These are phyloP conservation scores for Thalassarche chlororhynchos DNA, from an alignment of 2,113 vertebrate genomes.

Conservation along the genomic window DNA sequence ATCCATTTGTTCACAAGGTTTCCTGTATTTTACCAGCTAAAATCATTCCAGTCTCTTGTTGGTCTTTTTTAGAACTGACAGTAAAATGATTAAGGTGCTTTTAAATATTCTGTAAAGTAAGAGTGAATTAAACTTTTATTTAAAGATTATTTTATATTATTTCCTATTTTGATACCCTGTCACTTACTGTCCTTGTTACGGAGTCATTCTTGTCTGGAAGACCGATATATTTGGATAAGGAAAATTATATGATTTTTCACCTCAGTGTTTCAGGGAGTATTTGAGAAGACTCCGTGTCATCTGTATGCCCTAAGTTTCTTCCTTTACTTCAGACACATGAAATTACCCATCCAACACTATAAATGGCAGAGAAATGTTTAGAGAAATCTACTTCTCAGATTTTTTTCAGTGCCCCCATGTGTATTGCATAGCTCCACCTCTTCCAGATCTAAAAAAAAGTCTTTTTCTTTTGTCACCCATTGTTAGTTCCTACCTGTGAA, in stretches of 20 bases:
- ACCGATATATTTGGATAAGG: not conserved
- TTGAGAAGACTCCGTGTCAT: not conserved
- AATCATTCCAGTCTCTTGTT: constrained; percentile 43
- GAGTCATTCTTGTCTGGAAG: not conserved
- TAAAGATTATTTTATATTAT: constrained; percentile 57
- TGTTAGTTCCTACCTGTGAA: not conserved
- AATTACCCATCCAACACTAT: not conserved
- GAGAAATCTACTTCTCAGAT: not conserved
- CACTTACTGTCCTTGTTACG: not conserved
- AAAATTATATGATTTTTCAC: not conserved
- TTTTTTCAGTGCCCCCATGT: not conserved
- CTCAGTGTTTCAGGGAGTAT: not conserved
- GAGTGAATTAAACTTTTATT: constrained; percentile 78
- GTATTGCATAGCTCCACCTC: not conserved
- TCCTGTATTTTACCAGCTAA: constrained; percentile 32
- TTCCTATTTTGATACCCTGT: constrained; percentile 22
- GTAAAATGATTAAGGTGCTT: constrained; percentile 73
- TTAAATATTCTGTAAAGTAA: constrained; percentile 73
- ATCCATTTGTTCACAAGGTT: constrained; percentile 8
- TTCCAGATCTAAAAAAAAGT: not conserved
- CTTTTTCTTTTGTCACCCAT: not conserved
- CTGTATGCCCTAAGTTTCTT: not conserved
- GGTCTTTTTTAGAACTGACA: constrained; percentile 51
- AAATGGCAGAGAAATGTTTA: not conserved
- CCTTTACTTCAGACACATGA: not conserved